These are phyloP conservation scores for Chymomyza amoena DNA, from an alignment of 2,888 invertebrate genomes.

Conservation along the genomic window DNA sequence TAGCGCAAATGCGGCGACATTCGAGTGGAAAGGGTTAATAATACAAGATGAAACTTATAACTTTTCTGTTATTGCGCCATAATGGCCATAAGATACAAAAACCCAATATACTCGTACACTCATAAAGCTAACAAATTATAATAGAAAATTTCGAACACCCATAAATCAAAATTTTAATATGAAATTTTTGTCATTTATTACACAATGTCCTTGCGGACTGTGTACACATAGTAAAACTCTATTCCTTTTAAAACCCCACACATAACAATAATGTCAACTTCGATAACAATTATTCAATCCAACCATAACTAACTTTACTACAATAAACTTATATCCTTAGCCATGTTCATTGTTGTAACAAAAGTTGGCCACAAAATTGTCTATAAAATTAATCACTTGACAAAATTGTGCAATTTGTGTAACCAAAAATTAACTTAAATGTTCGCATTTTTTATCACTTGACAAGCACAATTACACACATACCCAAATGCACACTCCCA, in stretches of 20 bases:
- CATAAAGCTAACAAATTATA: too few relatives aligned
- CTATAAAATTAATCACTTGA: constrained; percentile 67
- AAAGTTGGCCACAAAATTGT: constrained; percentile 51
- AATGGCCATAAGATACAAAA: too few relatives aligned
- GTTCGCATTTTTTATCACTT: constrained; percentile 36
- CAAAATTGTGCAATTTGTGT: constrained; percentile 68
- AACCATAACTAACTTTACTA: background rate
- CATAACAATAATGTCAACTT: background rate
- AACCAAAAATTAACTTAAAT: constrained; percentile 69
- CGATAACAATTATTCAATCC: background rate
- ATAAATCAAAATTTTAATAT: too few relatives aligned
- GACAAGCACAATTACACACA: constrained; percentile 57
- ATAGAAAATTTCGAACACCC: too few relatives aligned
- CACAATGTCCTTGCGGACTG: too few relatives aligned
- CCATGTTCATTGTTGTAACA: background rate
- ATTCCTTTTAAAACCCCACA: background rate
- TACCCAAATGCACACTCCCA: background rate
- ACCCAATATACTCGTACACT: too few relatives aligned
- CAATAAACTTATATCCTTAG: background rate
- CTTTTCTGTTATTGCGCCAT: too few relatives aligned
- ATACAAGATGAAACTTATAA: too few relatives aligned
- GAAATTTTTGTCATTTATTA: too few relatives aligned
- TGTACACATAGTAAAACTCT: too few relatives aligned
- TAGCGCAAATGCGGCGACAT: too few relatives aligned
- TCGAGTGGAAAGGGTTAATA: too few relatives aligned